Conservation (phyloP, 2,888 invertebrate genomes). For the Sarcophaga rosellei region DNA sequence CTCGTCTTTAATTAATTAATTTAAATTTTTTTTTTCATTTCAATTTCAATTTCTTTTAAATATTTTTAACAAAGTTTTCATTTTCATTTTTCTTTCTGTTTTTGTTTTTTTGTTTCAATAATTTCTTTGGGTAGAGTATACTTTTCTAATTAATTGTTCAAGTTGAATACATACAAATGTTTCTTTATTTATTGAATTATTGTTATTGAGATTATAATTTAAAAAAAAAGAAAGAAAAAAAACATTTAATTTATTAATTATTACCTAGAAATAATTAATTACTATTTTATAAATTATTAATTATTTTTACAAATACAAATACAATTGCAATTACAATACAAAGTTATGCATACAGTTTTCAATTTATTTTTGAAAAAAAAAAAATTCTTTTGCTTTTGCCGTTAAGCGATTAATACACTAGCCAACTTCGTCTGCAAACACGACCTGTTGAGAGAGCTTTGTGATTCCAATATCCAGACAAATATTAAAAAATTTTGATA, state of each 20-base stretch:
- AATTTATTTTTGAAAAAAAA: not conserved
- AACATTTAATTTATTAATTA: not conserved
- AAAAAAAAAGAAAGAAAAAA: too few species aligned
- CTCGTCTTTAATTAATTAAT: conserved; percentile 17
- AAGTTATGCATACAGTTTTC: not conserved
- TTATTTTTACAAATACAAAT: not conserved
- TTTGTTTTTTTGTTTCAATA: too few species aligned
- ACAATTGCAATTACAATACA: not conserved
- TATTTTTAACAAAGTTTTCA: conserved; percentile 46
- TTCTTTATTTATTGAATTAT: not conserved
- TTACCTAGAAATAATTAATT: not conserved
- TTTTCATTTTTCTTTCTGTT: not conserved
- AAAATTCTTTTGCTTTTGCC: not conserved
- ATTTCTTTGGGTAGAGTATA: too few species aligned
- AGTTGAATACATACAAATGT: not conserved
- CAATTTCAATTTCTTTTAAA: conserved; percentile 21
- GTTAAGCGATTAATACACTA: not conserved
- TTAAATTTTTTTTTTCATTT: conserved; percentile 1
- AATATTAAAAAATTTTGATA: too few species aligned
- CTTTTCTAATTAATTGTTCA: not conserved
- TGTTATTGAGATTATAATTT: not conserved
- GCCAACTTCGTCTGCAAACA: too few species aligned
- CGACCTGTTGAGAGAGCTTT: too few species aligned
- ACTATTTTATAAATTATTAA: not conserved
- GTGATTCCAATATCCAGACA: too few species aligned